Evolutionary conservation across 1,140 invertebrate species (phyloP).

Genomic region (Pogonus chalceus): DNA sequence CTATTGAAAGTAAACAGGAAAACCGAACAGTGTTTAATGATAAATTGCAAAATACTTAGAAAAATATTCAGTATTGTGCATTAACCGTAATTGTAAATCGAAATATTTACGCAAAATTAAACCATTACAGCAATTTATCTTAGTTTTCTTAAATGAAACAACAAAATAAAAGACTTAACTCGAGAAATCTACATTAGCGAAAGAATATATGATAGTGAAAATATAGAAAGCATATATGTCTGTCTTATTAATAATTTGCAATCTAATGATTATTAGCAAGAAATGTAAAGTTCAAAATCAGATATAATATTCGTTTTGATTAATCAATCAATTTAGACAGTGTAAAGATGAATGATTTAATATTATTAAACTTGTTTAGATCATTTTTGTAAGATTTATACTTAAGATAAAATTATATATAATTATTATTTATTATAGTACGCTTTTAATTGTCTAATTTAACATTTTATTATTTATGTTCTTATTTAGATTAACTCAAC

Average conservation of each 20-base stretch:
- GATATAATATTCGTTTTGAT: background rate
- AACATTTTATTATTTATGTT: background rate
- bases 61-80: no score
- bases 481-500: background rate
- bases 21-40: background rate
- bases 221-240: background rate
- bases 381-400: background rate
- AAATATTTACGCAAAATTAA: background rate
- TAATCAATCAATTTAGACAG: background rate
- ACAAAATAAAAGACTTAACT: background rate
- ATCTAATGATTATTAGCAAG: background rate
- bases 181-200: background rate
- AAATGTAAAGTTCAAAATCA: background rate
- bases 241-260: background rate
- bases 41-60: no score
- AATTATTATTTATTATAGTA: background rate
- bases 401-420: background rate
- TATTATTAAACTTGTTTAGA: background rate
- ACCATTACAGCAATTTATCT: background rate
- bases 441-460: background rate
- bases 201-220: background rate
- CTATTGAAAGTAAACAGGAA: no score
- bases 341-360: constrained; percentile 4
- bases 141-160: background rate
- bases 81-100: no score